These are phyloP conservation scores for Cylas formicarius DNA, from an alignment of 1,140 invertebrate genomes.

Conservation along the genomic window DNA sequence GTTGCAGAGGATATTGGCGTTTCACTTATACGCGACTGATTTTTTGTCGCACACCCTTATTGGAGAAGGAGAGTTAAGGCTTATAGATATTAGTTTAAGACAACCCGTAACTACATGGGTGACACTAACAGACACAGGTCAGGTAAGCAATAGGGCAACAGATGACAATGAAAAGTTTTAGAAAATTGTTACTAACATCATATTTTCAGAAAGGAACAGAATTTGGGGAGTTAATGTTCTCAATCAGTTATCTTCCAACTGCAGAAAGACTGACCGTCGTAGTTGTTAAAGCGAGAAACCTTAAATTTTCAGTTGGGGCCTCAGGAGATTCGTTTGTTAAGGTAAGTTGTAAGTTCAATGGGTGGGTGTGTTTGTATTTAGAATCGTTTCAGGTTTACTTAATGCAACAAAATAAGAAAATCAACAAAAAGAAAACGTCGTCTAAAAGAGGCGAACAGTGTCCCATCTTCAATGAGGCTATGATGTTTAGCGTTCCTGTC, in stretches of 20 bases:
- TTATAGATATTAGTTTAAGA: slow-evolving; percentile 52
- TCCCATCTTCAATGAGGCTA: slow-evolving; percentile 73
- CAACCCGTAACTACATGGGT: slow-evolving; percentile 57
- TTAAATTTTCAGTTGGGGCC: slow-evolving; percentile 46
- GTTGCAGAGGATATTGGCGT: slow-evolving; percentile 45
- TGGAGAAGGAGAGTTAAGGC: slow-evolving; percentile 55
- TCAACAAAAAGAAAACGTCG: slow-evolving; percentile 69
- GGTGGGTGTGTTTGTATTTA: neutral
- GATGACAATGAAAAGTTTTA: neutral
- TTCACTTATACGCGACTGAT: slow-evolving; percentile 57
- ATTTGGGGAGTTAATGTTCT: slow-evolving; percentile 73
- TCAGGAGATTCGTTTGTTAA: slow-evolving; percentile 50
- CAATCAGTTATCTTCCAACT: slow-evolving; percentile 70
- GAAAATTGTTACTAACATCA: neutral
- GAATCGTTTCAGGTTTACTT: slow-evolving; percentile 58
- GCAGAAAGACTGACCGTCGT: slow-evolving; percentile 75
- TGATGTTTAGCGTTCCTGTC: slow-evolving; percentile 69
- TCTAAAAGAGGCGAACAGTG: slow-evolving; percentile 60
- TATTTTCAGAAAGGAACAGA: slow-evolving; percentile 43
- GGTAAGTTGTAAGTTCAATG: slow-evolving; percentile 33
- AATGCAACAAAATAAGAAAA: slow-evolving; percentile 66
- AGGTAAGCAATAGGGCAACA: slow-evolving; percentile 41
- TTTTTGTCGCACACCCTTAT: slow-evolving; percentile 57
- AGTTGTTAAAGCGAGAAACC: slow-evolving; percentile 71
- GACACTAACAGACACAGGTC: slow-evolving; percentile 53